Evolutionary conservation across 2,888 invertebrate species (phyloP).

Genomic region (Slavum lentiscoides): DNA sequence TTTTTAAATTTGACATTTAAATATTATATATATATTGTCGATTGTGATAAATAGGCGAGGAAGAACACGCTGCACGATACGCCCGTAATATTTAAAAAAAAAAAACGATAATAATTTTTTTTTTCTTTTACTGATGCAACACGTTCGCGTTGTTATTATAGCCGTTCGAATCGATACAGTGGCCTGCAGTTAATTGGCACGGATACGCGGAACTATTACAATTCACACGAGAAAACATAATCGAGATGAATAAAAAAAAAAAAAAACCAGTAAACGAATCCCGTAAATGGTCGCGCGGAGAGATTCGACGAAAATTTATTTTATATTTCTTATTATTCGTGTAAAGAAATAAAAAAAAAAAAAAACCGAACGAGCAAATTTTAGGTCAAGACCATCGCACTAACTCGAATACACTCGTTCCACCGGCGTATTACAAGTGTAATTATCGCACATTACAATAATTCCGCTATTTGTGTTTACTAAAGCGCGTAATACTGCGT

Average conservation of each 20-base stretch:
- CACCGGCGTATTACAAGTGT: background rate
- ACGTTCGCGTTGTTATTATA: too few species aligned
- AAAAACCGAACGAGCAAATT: background rate
- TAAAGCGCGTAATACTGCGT: slow-evolving; percentile 26
- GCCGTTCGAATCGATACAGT: too few species aligned
- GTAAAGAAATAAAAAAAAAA: background rate
- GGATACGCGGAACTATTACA: too few species aligned
- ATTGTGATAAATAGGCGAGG: too few species aligned
- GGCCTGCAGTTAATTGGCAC: too few species aligned
- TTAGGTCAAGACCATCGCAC: slow-evolving; percentile 44
- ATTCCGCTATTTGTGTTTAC: slow-evolving; percentile 27
- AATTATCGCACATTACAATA: slow-evolving; percentile 47
- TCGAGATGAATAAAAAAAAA: background rate
- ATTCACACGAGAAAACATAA: too few species aligned
- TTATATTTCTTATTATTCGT: slow-evolving; percentile 25
- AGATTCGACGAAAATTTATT: slow-evolving; percentile 1
- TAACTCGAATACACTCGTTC: too few species aligned
- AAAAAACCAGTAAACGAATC: background rate
- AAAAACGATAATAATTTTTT: background rate
- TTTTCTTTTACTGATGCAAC: too few species aligned
- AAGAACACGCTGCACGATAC: background rate
- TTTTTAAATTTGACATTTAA: too few species aligned
- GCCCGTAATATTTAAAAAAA: background rate
- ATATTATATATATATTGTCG: too few species aligned
- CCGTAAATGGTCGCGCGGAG: slow-evolving; percentile 5